These are phyloP conservation scores for Seriola aureovittata DNA, from an alignment of 2,113 vertebrate genomes.

Conservation along the genomic window DNA sequence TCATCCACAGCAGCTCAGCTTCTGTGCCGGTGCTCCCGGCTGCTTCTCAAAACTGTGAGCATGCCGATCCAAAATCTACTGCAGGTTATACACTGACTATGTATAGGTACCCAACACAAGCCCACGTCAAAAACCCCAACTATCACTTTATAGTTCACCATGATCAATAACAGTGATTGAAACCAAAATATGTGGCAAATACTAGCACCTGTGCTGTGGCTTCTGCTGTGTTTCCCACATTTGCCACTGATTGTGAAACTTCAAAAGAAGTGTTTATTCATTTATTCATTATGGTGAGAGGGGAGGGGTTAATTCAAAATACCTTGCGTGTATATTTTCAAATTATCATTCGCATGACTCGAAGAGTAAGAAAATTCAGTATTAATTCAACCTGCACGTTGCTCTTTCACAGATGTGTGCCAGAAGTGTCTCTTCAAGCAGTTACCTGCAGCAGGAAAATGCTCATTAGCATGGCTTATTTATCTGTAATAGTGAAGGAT, in stretches of 20 bases:
- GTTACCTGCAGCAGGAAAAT: conserved; percentile 4
- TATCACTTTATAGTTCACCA: no score
- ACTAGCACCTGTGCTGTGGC: neutral
- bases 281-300: no score
- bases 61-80: no score
- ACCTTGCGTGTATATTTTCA: neutral
- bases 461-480: conserved; percentile 25
- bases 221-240: neutral
- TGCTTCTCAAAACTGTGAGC: no score
- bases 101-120: no score
- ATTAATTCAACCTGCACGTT: neutral
- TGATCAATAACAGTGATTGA: no score
- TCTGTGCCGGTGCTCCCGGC: no score
- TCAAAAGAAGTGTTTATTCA: neutral
- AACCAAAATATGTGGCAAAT: neutral
- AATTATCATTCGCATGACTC: neutral
- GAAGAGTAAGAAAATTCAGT: neutral
- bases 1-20: no score
- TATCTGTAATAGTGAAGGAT: conserved; percentile 10
- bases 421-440: neutral
- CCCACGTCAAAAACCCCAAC: no score
- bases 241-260: neutral
- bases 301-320: no score
- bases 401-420: neutral
- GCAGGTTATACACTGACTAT: no score